phyloP scores from a whole-genome alignment of 1,140 invertebrate genomes.

The Hypothenemus hampei region DNA sequence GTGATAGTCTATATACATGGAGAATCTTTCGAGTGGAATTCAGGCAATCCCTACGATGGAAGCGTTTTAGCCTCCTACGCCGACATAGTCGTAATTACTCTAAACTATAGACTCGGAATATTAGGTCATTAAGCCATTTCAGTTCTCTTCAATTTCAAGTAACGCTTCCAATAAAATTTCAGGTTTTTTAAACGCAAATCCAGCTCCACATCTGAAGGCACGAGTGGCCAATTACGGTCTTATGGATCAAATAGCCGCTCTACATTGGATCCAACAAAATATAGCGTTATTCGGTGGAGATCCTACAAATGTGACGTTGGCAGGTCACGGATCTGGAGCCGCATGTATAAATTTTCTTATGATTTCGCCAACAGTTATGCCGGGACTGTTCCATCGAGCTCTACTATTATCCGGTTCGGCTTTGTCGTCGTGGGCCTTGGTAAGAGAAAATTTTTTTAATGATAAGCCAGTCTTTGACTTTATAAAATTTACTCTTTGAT shows the following conservation, averaged over 20 bases:
- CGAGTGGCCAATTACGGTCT: constrained; percentile 88
- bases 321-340: constrained; percentile 91
- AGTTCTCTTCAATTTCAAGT: neutral
- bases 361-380: constrained; percentile 87
- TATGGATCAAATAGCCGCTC: constrained; percentile 87
- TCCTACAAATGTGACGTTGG: constrained; percentile 79
- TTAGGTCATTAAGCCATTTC: constrained; percentile 65
- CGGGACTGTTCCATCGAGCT: constrained; percentile 83
- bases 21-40: constrained; percentile 92
- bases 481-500: too few relatives aligned
- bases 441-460: too few relatives aligned
- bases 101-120: constrained; percentile 95
- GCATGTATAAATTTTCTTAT: constrained; percentile 93
- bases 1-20: constrained; percentile 93
- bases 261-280: constrained; percentile 90
- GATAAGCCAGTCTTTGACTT: too few relatives aligned
- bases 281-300: constrained; percentile 87
- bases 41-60: constrained; percentile 92
- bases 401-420: constrained; percentile 91
- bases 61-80: constrained; percentile 86
- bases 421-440: constrained; percentile 85
- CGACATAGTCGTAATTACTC: constrained; percentile 88
- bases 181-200: constrained; percentile 84
- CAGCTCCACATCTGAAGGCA: constrained; percentile 69
- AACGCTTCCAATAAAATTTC: too few relatives aligned